Conservation (phyloP, 1,140 invertebrate species). For the Hyles euphorbiae region DNA sequence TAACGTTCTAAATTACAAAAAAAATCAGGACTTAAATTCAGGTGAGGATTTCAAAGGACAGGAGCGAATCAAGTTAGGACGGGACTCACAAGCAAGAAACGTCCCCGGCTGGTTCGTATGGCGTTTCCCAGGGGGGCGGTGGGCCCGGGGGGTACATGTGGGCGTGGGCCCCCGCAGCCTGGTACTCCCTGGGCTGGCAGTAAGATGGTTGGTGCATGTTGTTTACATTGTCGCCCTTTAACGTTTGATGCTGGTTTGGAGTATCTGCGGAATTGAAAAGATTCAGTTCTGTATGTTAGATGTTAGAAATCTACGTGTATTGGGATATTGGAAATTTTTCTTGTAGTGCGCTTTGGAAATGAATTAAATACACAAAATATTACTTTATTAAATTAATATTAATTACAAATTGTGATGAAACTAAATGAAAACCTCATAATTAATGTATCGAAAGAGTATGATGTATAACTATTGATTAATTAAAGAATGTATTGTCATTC, state of each 20-base stretch:
- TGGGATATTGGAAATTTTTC: no score
- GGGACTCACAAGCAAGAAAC: conserved; percentile 73
- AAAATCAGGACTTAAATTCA: background rate
- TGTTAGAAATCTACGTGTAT: no score
- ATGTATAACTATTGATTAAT: no score
- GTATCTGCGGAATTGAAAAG: conserved; percentile 65
- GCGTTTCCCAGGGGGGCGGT: conserved; percentile 54
- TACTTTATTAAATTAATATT: no score
- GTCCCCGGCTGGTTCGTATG: conserved; percentile 69
- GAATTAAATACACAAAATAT: no score
- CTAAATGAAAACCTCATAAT: no score
- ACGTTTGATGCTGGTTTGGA: conserved; percentile 56
- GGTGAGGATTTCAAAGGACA: conserved; percentile 21
- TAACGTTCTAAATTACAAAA: no score
- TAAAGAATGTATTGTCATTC: no score
- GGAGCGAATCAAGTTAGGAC: conserved; percentile 47
- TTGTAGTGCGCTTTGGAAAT: no score
- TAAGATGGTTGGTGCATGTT: conserved; percentile 61
- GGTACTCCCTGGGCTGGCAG: conserved; percentile 50
- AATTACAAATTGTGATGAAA: no score
- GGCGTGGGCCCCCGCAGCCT: conserved; percentile 41
- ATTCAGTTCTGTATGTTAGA: background rate
- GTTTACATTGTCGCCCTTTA: conserved; percentile 76
- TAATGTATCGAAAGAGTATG: no score
- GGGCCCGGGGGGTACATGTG: conserved; percentile 52